These are phyloP conservation scores for Girardinus metallicus DNA, from an alignment of 2,797 vertebrate species.

Conservation along the genomic window DNA sequence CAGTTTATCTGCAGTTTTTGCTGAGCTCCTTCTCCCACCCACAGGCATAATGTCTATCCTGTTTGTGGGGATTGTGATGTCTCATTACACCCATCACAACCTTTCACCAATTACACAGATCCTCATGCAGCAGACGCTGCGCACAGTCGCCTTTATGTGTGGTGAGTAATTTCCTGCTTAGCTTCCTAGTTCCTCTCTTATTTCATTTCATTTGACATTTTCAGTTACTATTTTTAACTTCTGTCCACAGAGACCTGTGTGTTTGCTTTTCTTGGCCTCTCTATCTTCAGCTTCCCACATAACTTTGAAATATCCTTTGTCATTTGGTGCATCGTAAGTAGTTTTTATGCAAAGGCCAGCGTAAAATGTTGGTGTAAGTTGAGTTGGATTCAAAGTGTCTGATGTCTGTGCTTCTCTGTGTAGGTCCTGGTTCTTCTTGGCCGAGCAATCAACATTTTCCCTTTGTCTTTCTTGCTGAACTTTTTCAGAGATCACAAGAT, in stretches of 20 bases:
- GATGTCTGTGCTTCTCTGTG: slow-evolving; percentile 11
- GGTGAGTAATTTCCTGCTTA: slow-evolving; percentile 78
- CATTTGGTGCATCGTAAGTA: slow-evolving; percentile 99
- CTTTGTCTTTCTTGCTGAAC: slow-evolving; percentile 94
- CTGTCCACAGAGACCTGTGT: slow-evolving; percentile 91
- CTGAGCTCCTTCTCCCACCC: slow-evolving; percentile 22
- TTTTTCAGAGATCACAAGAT: slow-evolving; percentile 99
- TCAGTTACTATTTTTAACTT: slow-evolving; percentile 3
- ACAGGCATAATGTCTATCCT: slow-evolving; percentile 99
- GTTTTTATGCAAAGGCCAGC: not conserved
- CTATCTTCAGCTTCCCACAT: slow-evolving; percentile 99
- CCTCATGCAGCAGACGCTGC: slow-evolving; percentile 97
- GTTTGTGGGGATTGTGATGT: slow-evolving; percentile 98
- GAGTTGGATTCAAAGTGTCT: not conserved
- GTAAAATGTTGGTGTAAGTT: not conserved
- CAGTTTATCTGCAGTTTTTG: not conserved
- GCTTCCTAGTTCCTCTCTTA: not conserved
- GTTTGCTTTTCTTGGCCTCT: slow-evolving; percentile 97
- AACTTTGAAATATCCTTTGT: slow-evolving; percentile 99
- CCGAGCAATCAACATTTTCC: slow-evolving; percentile 96
- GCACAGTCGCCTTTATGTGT: slow-evolving; percentile 96
- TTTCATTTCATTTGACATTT: not conserved
- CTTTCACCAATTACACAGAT: slow-evolving; percentile 98
- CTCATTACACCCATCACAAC: slow-evolving; percentile 98
- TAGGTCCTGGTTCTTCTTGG: slow-evolving; percentile 95